Conservation (phyloP, 2,797 vertebrate species). For the Coracias cyanogaster region DNA sequence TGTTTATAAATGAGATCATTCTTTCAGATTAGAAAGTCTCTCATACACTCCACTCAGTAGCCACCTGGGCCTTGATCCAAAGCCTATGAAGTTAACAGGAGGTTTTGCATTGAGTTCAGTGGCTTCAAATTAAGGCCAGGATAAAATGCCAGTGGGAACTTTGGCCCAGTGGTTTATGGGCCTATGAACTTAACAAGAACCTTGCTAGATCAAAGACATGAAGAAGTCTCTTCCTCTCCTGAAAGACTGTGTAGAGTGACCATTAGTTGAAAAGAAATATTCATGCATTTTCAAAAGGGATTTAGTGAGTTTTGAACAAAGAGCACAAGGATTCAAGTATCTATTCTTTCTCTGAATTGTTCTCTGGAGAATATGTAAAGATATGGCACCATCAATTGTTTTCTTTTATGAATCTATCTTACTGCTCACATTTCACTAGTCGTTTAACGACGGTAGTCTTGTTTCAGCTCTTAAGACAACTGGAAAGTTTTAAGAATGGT, state of each 20-base stretch:
- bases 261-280: background rate
- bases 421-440: background rate
- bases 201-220: background rate
- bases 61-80: background rate
- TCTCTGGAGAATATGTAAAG: background rate
- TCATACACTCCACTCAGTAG: background rate
- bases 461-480: background rate
- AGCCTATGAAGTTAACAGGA: background rate
- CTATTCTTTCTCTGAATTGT: background rate
- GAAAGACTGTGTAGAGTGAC: background rate
- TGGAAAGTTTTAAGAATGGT: constrained; percentile 12
- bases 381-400: background rate
- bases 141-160: background rate
- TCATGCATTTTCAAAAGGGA: background rate
- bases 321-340: background rate
- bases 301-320: background rate
- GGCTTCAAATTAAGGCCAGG: background rate
- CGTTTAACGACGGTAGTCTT: background rate
- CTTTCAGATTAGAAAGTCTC: background rate
- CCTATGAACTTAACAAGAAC: background rate
- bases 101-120: background rate
- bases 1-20: background rate
- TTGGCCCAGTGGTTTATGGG: background rate
- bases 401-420: background rate
- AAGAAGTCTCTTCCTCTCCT: background rate